phyloP scores from a whole-genome alignment of 2,888 invertebrate genomes.

The Camponotus fellah region DNA sequence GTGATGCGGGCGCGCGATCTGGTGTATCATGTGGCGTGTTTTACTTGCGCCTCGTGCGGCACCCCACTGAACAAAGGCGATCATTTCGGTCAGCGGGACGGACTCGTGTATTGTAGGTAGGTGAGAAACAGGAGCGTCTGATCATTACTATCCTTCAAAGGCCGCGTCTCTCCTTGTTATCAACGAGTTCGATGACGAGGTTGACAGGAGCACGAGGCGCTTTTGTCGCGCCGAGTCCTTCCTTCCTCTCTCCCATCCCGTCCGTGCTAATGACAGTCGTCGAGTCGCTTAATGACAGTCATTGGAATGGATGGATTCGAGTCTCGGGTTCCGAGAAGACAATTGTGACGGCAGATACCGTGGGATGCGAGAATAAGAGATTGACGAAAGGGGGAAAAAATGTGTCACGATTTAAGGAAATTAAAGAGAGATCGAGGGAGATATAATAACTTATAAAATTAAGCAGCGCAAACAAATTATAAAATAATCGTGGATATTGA shows the following conservation, averaged over 20 bases:
- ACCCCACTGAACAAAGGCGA: conserved; percentile 95
- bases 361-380: not conserved
- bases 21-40: conserved; percentile 96
- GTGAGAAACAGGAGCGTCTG: conserved; percentile 77
- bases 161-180: conserved; percentile 75
- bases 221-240: conserved; percentile 59
- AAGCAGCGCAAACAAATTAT: not conserved
- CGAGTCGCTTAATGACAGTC: conserved; percentile 52
- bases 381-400: not conserved
- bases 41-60: conserved; percentile 95
- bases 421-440: not conserved
- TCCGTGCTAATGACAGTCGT: conserved; percentile 61
- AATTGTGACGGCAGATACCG: conserved; percentile 13
- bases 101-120: conserved; percentile 91
- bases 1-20: conserved; percentile 96
- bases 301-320: conserved; percentile 28
- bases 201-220: conserved; percentile 73
- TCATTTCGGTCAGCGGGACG: conserved; percentile 95
- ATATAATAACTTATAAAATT: not conserved
- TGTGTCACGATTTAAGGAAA: not conserved
- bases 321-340: conserved; percentile 33
- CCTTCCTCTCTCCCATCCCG: conserved; percentile 38
- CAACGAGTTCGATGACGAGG: conserved; percentile 77
- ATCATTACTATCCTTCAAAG: conserved; percentile 73
- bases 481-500: not conserved